Evolutionary conservation across 1,140 invertebrate genomes (phyloP).

Genomic region (Mesaphorura yosii): DNA sequence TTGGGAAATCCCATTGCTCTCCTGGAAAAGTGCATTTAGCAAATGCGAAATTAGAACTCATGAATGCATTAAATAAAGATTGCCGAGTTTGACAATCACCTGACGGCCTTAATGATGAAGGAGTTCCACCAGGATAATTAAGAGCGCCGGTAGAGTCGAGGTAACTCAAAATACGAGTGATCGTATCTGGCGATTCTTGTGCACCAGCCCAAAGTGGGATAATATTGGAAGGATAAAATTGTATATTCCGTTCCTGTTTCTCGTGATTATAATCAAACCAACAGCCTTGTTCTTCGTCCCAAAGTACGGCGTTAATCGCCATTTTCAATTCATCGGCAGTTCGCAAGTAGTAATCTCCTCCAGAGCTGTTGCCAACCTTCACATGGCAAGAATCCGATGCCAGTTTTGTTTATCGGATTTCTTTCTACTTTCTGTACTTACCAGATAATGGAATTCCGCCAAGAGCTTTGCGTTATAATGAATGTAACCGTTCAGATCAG

Average conservation of each 20-base stretch:
- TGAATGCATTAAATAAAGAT: neutral
- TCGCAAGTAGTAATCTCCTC: constrained; percentile 33
- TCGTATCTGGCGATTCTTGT: constrained; percentile 52
- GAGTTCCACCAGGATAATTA: constrained; percentile 54
- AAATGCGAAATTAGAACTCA: neutral
- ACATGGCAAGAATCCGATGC: constrained; percentile 5
- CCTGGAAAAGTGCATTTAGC: constrained; percentile 45
- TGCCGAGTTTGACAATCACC: neutral
- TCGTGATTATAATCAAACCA: constrained; percentile 65
- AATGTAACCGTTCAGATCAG: constrained; percentile 46
- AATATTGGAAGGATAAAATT: constrained; percentile 76
- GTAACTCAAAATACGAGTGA: constrained; percentile 57
- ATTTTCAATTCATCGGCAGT: constrained; percentile 32
- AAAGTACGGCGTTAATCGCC: constrained; percentile 49
- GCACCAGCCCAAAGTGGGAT: constrained; percentile 70
- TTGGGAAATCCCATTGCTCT: constrained; percentile 91
- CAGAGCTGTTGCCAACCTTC: constrained; percentile 34
- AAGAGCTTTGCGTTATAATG: constrained; percentile 41
- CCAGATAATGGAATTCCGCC: constrained; percentile 36
- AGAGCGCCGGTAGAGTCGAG: constrained; percentile 44
- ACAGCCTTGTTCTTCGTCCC: constrained; percentile 69
- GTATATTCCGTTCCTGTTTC: constrained; percentile 47
- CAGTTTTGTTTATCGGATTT: no score
- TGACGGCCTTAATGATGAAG: constrained; percentile 54
- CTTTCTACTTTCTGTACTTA: neutral